phyloP scores from a whole-genome alignment of 2,888 invertebrate species.

The Cheilosia variabilis region DNA sequence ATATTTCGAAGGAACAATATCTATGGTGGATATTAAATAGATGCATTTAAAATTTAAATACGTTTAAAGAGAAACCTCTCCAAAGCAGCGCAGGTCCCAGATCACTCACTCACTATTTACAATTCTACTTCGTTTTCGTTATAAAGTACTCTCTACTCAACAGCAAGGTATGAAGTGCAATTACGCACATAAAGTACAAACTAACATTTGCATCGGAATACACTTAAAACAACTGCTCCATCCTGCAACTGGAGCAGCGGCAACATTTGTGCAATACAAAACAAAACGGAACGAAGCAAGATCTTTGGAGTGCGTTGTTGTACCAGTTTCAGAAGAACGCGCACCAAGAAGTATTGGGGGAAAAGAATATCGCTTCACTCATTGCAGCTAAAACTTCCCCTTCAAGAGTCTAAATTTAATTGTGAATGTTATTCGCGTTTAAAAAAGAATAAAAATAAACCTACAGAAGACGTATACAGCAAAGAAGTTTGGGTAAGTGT shows the following conservation, averaged over 20 bases:
- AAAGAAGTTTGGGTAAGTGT: conserved; percentile 25
- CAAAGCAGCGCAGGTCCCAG: conserved; percentile 7
- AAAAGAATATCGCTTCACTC: conserved; percentile 28
- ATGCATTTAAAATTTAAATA: conserved; percentile 35
- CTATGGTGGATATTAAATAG: background rate
- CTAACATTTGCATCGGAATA: conserved; percentile 58
- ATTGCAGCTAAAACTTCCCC: conserved; percentile 54
- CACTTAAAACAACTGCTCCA: conserved; percentile 33
- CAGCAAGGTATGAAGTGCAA: conserved; percentile 21
- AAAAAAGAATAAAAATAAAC: too few species aligned
- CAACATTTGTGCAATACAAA: conserved; percentile 39
- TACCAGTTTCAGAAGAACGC: conserved; percentile 51
- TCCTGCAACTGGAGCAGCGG: conserved; percentile 7
- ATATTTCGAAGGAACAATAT: too few species aligned
- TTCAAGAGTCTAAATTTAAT: conserved; percentile 53
- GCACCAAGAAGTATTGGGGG: background rate
- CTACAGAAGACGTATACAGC: background rate
- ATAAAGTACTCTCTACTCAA: conserved; percentile 27
- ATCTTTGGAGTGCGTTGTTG: conserved; percentile 66
- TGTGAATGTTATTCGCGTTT: conserved; percentile 39
- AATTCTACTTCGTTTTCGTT: conserved; percentile 32
- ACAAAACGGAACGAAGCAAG: conserved; percentile 35
- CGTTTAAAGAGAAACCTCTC: conserved; percentile 17
- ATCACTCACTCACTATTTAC: conserved; percentile 11
- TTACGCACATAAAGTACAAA: conserved; percentile 43